Evolutionary conservation across 2,797 vertebrate genomes (phyloP).

Genomic region (Hephaestus fuliginosus): DNA sequence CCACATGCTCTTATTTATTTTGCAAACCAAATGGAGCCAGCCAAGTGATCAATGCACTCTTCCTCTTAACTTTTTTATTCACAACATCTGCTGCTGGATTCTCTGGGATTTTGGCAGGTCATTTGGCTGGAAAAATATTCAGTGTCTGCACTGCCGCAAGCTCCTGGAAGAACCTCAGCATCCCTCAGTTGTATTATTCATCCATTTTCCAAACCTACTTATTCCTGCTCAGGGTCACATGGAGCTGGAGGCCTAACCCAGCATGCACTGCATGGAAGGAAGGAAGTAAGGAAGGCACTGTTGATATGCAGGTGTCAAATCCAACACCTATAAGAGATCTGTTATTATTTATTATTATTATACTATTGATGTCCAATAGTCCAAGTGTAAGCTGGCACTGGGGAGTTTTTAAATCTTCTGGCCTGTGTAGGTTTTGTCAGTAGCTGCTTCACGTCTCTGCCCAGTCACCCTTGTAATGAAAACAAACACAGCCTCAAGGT

Average conservation of each 20-base stretch:
- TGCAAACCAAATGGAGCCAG: constrained; percentile 55
- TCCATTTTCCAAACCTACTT: constrained; percentile 48
- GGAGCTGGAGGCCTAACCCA: constrained; percentile 24
- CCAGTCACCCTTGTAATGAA: constrained; percentile 66
- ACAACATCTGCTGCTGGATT: constrained; percentile 61
- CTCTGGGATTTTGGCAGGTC: constrained; percentile 55
- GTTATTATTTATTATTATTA: constrained; percentile 25
- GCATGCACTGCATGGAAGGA: constrained; percentile 30
- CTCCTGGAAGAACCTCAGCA: constrained; percentile 40
- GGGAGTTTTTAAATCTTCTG: constrained; percentile 31
- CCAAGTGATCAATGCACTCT: constrained; percentile 57
- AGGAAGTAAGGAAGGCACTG: constrained; percentile 1
- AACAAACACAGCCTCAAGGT: constrained; percentile 68
- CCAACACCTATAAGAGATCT: neutral
- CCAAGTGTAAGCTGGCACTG: neutral
- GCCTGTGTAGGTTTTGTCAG: constrained; percentile 47
- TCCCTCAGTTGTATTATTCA: constrained; percentile 51
- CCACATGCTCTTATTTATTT: constrained; percentile 45
- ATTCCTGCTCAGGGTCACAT: constrained; percentile 33
- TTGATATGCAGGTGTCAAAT: neutral
- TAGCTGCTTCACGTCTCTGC: constrained; percentile 39
- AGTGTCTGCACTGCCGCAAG: constrained; percentile 30
- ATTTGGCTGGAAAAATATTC: constrained; percentile 52
- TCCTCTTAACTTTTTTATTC: constrained; percentile 57
- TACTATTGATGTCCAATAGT: constrained; percentile 36